Evolutionary conservation across 2,113 vertebrate species (phyloP), one percentile per base, ranked within the genome.

Genomic region (Lampris incognitus): DNA sequence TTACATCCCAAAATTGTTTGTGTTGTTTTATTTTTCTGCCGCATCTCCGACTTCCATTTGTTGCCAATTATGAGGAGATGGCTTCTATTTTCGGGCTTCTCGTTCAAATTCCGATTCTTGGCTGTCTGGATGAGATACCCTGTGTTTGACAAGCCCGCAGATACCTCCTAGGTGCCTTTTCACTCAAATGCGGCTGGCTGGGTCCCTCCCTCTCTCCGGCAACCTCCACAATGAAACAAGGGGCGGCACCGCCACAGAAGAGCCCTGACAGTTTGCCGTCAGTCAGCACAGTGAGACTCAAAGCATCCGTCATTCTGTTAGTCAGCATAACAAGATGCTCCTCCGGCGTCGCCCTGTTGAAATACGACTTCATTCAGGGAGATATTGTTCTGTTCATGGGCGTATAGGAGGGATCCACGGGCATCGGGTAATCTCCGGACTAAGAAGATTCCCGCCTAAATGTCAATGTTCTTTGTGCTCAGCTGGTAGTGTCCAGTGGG

Each of bases 31-130:
- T 84, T 89, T 24, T 87, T 82, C 78, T 68, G 69, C 76, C 52
- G 66, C 67, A 82, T 69, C 84, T 87, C 79, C 81, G 88, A 75
- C 86, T 86, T 88, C 78, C 73, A 89, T 91, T 89, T 90, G 91
- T 88, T 92, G 24, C 84, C 83, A 90, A 92, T 91, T 90, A 90
- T 59, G 78, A 67, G 49, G 74, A 80, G 84, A 86, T 87, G 89
- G 83, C 76, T 87, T 83, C 89, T 90, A 85, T 89, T 84, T 92
- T 87, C 38, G 51, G 72, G 60, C 64, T 74, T 81, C 72, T 78
- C 62, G 74, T 84, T 80, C 74, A 74, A 76, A 84, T 88, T 85
- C 66, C 38, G 72, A 41, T 90, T 89, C 62, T 82, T 72, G 77
- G 60, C 85, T 79, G 84, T 85, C 74, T 82, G 81, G 78, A 82